Conservation (phyloP, 2,797 vertebrate species). For the Phoeniculus purpureus region DNA sequence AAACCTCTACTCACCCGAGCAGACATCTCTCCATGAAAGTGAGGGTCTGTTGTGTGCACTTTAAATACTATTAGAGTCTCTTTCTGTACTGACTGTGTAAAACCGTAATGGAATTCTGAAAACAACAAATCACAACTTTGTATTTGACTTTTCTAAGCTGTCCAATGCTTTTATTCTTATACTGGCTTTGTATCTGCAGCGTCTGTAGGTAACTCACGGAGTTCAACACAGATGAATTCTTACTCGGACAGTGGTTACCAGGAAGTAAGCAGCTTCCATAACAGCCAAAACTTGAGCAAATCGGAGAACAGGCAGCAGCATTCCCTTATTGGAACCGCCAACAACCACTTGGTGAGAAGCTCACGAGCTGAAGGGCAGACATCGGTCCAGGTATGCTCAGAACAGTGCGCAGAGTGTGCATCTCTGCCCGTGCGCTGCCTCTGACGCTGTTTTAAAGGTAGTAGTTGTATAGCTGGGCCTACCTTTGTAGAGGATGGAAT, state of each 20-base stretch:
- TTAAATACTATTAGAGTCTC: constrained; percentile 67
- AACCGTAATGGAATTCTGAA: not conserved
- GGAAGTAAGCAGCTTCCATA: constrained; percentile 92
- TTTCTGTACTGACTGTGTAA: not conserved
- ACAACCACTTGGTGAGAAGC: constrained; percentile 84
- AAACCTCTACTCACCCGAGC: constrained; percentile 90
- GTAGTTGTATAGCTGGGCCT: accelerated
- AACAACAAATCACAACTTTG: not conserved
- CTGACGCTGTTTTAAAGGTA: not conserved
- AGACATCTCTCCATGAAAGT: constrained; percentile 97
- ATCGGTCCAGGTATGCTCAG: constrained; percentile 85
- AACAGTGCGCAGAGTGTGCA: not conserved
- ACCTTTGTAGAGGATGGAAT: not conserved
- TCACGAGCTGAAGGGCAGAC: constrained; percentile 93
- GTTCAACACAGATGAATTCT: constrained; percentile 98
- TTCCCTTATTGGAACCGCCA: constrained; percentile 82
- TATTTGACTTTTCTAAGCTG: not conserved
- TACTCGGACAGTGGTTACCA: constrained; percentile 98
- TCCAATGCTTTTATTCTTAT: not conserved
- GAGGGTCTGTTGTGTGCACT: constrained; percentile 91
- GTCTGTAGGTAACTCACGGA: constrained; percentile 92
- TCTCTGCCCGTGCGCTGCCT: not conserved
- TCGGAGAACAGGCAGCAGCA: constrained; percentile 88
- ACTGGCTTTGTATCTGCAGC: constrained; percentile 78
- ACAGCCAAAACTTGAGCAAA: constrained; percentile 88